Percentiles rank a stretch among this genome's conserved stretches.
phyloP scores from a whole-genome alignment of 2,113 vertebrate species.

The Tonatia bakeri region DNA sequence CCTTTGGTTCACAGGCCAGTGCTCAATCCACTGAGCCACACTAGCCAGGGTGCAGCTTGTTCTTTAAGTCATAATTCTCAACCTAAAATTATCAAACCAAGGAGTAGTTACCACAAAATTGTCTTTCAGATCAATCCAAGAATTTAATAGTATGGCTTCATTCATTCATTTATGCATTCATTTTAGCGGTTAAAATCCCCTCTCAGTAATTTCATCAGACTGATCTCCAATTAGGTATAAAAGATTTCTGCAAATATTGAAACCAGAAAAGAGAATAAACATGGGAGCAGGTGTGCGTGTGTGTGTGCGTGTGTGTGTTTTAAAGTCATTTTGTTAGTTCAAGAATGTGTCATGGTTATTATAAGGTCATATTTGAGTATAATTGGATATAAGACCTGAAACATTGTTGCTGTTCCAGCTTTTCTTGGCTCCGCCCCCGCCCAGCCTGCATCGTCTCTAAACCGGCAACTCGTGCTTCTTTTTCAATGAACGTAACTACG shows the following conservation, averaged over 20 bases:
- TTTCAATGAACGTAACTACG: background rate
- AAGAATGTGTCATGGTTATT: background rate
- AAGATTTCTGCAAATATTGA: conserved; percentile 35
- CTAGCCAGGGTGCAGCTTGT: background rate
- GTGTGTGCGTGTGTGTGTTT: background rate
- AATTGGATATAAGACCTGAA: background rate
- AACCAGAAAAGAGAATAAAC: background rate
- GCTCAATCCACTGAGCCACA: too few species aligned
- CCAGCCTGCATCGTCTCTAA: background rate
- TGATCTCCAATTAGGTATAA: background rate
- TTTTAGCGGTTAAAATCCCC: conserved; percentile 18
- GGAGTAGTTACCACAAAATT: background rate
- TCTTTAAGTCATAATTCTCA: conserved; percentile 22
- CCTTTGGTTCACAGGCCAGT: too few species aligned
- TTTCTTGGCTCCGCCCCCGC: background rate
- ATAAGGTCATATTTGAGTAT: background rate
- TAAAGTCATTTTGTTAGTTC: background rate
- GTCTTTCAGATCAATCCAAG: background rate
- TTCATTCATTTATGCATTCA: background rate
- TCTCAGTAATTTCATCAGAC: background rate
- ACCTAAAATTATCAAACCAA: background rate
- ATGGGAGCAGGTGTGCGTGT: background rate
- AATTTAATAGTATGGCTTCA: background rate
- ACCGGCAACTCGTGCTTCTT: background rate
- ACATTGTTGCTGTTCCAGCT: background rate